These are phyloP conservation scores for Himalopsyche anomala DNA, from an alignment of 2,888 invertebrate genomes.

Conservation along the genomic window DNA sequence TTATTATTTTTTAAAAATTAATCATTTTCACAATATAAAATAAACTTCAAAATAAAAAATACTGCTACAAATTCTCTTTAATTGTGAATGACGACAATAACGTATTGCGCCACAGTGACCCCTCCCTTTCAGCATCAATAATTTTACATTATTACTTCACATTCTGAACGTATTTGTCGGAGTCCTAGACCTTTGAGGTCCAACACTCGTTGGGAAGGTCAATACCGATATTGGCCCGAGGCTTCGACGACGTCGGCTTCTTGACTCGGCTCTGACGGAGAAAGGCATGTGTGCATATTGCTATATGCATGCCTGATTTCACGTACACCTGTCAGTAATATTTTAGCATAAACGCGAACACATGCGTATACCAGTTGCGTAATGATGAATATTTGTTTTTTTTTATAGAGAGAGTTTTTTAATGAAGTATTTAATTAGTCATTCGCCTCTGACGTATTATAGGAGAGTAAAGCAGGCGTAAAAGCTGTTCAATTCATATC, in stretches of 20 bases:
- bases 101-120: neutral
- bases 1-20: too few species aligned
- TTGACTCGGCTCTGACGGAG: neutral
- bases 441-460: too few species aligned
- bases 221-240: conserved; percentile 22
- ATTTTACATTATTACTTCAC: conserved; percentile 1
- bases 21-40: too few species aligned
- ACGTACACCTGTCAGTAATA: conserved; percentile 19
- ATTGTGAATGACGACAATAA: too few species aligned
- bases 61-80: too few species aligned
- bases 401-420: too few species aligned
- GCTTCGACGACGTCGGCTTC: neutral
- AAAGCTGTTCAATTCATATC: too few species aligned
- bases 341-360: neutral
- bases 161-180: conserved; percentile 8
- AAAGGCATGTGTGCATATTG: conserved; percentile 8
- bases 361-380: too few species aligned
- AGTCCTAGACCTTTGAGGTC: conserved; percentile 31
- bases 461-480: too few species aligned
- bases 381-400: too few species aligned
- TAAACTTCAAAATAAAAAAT: too few species aligned
- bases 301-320: neutral
- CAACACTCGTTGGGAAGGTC: conserved; percentile 23
- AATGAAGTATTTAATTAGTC: too few species aligned
- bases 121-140: neutral